Base-by-base conservation (phyloP, 2,888 invertebrate species). In the Epistrophe grossulariae region DNA sequence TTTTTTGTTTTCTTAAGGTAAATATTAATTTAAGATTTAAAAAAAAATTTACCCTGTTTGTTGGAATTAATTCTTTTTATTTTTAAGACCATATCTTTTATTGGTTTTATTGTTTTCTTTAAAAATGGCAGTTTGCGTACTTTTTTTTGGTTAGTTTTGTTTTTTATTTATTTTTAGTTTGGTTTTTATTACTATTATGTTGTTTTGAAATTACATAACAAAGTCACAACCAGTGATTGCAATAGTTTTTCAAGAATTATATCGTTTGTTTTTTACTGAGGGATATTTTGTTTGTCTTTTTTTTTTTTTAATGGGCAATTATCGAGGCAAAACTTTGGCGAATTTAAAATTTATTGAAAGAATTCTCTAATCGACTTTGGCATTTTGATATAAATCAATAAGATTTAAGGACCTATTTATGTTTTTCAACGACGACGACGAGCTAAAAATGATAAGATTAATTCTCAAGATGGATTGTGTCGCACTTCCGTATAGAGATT, bases 121-220 rank as follows among this genome's bases (percentile, higher is more conserved):
- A 19, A 48, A 79, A 81, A 87, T 87, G 87, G 87, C 87, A 87
- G 87, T 87, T 79, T 60, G 83, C 76, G 43, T 68, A 55, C 35
- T 50, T 59, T 76, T 59, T 76, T 85, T 85, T 82, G 68, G 78
- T 74, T 78, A 78, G 82, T 74, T n/a, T 73, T 59, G 6, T 68
- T 24, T 40, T 57, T 15, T 17, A 5, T 19, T 31, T 40, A 31
- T 38, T 66, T n/a, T 8, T 31, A 31, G 11, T 59, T 24, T 15
- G 17, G 15, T 66, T n/a, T 8, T 31, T 40, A 17, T 59, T 31
- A 5, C 24, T 48, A 24, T 68, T 64, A 45, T 68, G 66, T 62
- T 66, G 19, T 35, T 52, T 59, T 17, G 9, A 38, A 73, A 62
- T 71, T 40, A 45, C 31, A 64, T 28, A 77, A 60, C 71, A 72